Evolutionary conservation across 2,888 invertebrate species (phyloP).

Genomic region (Parnassius smintheus): DNA sequence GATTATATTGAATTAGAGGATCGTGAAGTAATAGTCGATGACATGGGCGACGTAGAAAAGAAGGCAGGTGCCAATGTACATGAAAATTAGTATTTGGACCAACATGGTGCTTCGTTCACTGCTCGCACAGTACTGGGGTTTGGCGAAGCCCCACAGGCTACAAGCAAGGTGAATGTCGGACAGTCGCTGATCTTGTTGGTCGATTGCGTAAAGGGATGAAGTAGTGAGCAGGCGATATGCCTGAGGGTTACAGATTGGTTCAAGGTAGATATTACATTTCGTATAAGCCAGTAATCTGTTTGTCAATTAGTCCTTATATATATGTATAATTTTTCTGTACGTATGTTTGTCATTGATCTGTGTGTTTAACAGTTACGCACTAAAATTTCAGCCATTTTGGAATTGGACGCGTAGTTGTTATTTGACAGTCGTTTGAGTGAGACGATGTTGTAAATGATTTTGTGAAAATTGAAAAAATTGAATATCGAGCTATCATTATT

Average conservation of each 20-base stretch:
- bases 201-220: constrained; percentile 32
- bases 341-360: too few relatives aligned
- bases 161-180: constrained; percentile 41
- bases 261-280: not conserved
- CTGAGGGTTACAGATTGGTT: not conserved
- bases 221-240: not conserved
- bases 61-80: constrained; percentile 74
- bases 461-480: too few relatives aligned
- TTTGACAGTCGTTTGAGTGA: too few relatives aligned
- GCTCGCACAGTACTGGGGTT: constrained; percentile 30
- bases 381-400: too few relatives aligned
- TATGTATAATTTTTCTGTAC: too few relatives aligned
- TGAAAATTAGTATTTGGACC: constrained; percentile 75
- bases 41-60: constrained; percentile 74
- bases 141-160: constrained; percentile 26
- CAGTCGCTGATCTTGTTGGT: constrained; percentile 33
- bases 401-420: too few relatives aligned
- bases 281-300: too few relatives aligned
- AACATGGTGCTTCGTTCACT: constrained; percentile 54
- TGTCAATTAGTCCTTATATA: too few relatives aligned
- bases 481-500: too few relatives aligned
- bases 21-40: constrained; percentile 71
- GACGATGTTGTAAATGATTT: too few relatives aligned
- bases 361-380: too few relatives aligned
- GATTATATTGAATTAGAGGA: constrained; percentile 33